Evolutionary conservation across 1,140 invertebrate species (phyloP), one percentile per base, ranked within the genome.

Genomic region (Ceratina japonica): DNA sequence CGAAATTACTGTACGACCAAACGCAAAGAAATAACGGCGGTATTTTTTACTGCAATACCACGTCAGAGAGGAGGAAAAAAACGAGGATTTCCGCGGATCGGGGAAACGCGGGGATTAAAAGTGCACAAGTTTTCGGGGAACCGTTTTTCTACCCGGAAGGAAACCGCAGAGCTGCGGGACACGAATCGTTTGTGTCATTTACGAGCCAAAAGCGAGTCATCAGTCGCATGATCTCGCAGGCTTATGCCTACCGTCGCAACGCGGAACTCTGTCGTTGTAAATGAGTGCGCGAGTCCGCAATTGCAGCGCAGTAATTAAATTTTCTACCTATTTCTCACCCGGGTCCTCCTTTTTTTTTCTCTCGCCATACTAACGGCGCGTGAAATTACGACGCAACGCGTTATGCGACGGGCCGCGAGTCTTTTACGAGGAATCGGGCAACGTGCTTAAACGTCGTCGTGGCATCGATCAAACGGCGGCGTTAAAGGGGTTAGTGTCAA

Each of bases 281-380:
- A 74, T 16, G 61, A 74, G 27, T 24, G 71, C 51, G 58, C 12
- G 37, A 3, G 44, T 13, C 20, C 24, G 51, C 62, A 74, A 52
- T 74, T 74, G n/a, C 61, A 16, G 61, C 51, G 0, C 56, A 20
- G 59, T 74, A 74, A 74, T 74, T 74, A 74, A 74, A 74, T 74
- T 74, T 56, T 64, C 54, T 51, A 74, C 18, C 27, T 2, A 0
- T 52, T n/a, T n/a, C 1, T 7, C 18, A 44, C 5, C 24, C 24
- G 2, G 2, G 10, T 2, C 27, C 8, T 10, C 8, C 54, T 12
- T 52, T 63, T 22, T 18, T 5, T 16, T 63, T 22, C 15, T 5
- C n/a, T 31, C 18, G 12, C 10, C 16, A 12, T 16, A 59, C 54
- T 61, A 44, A 20, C 31, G 15, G 18, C 49, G 5, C 54, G 58